Evolutionary conservation across 2,113 vertebrate genomes (phyloP), one percentile per base, ranked within the genome.

Genomic region (Anseranas semipalmata): DNA sequence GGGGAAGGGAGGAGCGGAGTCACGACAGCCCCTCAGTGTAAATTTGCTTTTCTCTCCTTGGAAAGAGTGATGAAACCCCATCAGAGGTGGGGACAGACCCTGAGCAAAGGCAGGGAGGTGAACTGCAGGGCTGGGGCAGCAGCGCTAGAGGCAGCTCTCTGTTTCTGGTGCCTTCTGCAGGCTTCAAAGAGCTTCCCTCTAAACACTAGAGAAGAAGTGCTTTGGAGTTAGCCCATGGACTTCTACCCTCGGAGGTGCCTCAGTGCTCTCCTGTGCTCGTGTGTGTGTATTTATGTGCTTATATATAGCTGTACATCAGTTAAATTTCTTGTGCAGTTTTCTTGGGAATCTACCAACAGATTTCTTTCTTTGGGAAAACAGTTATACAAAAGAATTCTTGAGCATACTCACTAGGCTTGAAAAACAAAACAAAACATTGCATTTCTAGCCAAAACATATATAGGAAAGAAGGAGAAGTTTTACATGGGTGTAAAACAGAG

Each of bases 261-360:
- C 52, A 41, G 1, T 14, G 6, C 11, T 41, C 21, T 22, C 17
- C 27, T 56, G 15, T 70, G 39, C 7, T 19, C 8, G 0, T 33
- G 9, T 55, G 6, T 78, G 9, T 60, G 14, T 46, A 16, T 67
- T 21, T 67, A 16, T n/a, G 32, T 46, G 43, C 15, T 4, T 53
- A 2, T 13, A 9, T 21, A 22, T 6, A 52, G 8, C 12, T 37
- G 19, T 28, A 2, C 2, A 27, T 15, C 22, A 32, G 52, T 67
- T 67, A 35, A 10, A 10, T 43, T 45, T 63, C n/a, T 45, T 20
- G 2, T 15, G 18, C 4, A 15, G 4, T 41, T 79, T 63, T 75
- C 18, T 41, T 83, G 7, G 24, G 62, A 63, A 41, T n/a, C 12
- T 53, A 24, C 41, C 30, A 20, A 7, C 10, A 15, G 33, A 53